Evolutionary conservation across 2,113 vertebrate species (phyloP).

Genomic region (Tympanuchus pallidicinctus): DNA sequence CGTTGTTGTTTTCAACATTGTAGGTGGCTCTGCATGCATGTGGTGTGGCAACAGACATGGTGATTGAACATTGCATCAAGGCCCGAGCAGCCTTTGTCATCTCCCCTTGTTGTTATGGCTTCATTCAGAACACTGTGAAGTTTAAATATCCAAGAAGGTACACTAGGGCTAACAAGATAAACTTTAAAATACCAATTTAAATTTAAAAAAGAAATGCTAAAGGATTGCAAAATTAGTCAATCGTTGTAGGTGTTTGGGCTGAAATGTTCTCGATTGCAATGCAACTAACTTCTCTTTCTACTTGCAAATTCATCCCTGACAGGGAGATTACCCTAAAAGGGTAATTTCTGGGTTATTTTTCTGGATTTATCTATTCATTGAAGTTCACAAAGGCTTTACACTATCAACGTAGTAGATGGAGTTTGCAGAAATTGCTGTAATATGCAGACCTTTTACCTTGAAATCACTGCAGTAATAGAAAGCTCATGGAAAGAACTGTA

Average conservation of each 20-base stretch:
- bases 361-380: background rate
- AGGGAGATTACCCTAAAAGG: background rate
- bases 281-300: background rate
- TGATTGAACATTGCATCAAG: conserved; percentile 89
- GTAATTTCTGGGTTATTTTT: background rate
- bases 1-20: background rate
- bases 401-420: background rate
- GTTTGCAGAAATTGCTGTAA: background rate
- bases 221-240: background rate
- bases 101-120: conserved; percentile 96
- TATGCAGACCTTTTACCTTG: background rate
- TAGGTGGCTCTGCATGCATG: conserved; percentile 97
- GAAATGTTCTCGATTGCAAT: background rate
- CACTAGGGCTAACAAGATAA: background rate
- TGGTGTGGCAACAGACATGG: conserved; percentile 98
- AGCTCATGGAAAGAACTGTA: background rate
- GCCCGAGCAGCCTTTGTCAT: conserved; percentile 88
- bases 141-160: conserved; percentile 94
- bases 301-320: background rate
- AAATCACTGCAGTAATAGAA: conserved; percentile 5
- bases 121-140: conserved; percentile 95
- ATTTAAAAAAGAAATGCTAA: background rate
- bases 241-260: background rate
- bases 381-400: background rate
- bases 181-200: background rate